These are phyloP conservation scores for Entosphenus tridentatus DNA, from an alignment of 2,113 vertebrate genomes.

Conservation along the genomic window DNA sequence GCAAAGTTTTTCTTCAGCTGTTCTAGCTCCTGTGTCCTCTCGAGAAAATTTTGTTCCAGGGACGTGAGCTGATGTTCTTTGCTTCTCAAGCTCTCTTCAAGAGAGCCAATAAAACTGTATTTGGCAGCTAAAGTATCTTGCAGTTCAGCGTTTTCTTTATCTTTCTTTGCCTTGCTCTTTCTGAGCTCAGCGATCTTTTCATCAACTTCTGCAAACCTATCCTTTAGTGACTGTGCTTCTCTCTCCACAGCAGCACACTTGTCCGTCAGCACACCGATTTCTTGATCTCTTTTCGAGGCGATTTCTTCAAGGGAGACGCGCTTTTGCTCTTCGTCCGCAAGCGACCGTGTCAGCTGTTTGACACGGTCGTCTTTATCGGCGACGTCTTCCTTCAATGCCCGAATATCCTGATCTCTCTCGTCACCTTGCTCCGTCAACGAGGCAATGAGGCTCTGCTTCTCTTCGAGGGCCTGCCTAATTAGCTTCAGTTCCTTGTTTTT, in stretches of 20 bases:
- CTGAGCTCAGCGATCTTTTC: constrained; percentile 18
- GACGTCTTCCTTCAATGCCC: not conserved
- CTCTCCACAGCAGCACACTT: constrained; percentile 20
- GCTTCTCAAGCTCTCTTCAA: too few relatives aligned
- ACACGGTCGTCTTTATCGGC: not conserved
- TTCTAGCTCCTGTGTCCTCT: too few relatives aligned
- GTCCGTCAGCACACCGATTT: not conserved
- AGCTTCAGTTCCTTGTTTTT: too few relatives aligned
- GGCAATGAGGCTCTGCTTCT: too few relatives aligned
- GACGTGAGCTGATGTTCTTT: too few relatives aligned
- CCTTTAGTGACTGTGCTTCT: constrained; percentile 23
- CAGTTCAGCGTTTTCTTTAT: too few relatives aligned
- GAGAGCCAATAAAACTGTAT: too few relatives aligned
- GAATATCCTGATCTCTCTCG: not conserved
- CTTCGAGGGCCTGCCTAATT: too few relatives aligned
- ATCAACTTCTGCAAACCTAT: constrained; percentile 30
- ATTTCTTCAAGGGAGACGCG: not conserved
- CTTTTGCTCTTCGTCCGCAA: not conserved
- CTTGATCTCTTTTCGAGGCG: not conserved
- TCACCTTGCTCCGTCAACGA: not conserved
- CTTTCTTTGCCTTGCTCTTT: not conserved
- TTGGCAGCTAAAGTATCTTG: too few relatives aligned
- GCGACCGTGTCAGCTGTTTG: not conserved
- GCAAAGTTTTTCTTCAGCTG: too few relatives aligned
- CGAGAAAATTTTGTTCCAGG: too few relatives aligned